These are phyloP conservation scores for Leptura quadrifasciata DNA, from an alignment of 2,888 invertebrate genomes.

Conservation along the genomic window DNA sequence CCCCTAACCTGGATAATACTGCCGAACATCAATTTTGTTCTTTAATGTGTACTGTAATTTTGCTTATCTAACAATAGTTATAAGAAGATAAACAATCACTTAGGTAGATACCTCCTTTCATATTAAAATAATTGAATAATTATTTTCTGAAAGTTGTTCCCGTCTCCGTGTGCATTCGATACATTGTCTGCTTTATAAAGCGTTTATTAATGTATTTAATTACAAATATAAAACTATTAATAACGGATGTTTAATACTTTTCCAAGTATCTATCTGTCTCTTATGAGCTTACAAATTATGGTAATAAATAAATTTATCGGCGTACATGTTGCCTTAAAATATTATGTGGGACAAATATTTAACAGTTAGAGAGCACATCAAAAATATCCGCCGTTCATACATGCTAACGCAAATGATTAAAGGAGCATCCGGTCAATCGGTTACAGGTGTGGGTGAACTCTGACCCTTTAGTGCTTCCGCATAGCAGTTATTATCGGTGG, in stretches of 20 bases:
- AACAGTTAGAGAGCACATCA: slow-evolving; percentile 38
- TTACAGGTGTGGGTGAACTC: slow-evolving; percentile 70
- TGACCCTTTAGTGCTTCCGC: slow-evolving; percentile 70
- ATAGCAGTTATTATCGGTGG: slow-evolving; percentile 63
- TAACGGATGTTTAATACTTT: slow-evolving; percentile 17
- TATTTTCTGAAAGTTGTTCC: no score
- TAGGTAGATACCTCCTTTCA: no score
- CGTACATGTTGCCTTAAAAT: slow-evolving; percentile 11
- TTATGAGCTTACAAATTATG: slow-evolving; percentile 24
- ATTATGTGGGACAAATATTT: slow-evolving; percentile 46
- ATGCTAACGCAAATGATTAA: slow-evolving; percentile 47
- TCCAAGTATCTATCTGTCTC: neutral
- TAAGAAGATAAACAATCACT: no score
- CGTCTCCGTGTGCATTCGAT: no score
- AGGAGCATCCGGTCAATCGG: slow-evolving; percentile 68
- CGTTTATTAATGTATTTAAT: neutral
- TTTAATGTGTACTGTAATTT: no score
- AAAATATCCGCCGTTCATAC: slow-evolving; percentile 24
- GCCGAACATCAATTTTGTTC: no score
- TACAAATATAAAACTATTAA: neutral
- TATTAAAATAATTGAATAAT: no score
- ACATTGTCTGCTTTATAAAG: neutral
- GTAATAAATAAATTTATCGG: slow-evolving; percentile 24
- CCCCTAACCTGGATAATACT: no score
- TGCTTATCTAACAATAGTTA: no score